Base-by-base conservation (phyloP, 2,113 vertebrate genomes). In the Suncus etruscus region DNA sequence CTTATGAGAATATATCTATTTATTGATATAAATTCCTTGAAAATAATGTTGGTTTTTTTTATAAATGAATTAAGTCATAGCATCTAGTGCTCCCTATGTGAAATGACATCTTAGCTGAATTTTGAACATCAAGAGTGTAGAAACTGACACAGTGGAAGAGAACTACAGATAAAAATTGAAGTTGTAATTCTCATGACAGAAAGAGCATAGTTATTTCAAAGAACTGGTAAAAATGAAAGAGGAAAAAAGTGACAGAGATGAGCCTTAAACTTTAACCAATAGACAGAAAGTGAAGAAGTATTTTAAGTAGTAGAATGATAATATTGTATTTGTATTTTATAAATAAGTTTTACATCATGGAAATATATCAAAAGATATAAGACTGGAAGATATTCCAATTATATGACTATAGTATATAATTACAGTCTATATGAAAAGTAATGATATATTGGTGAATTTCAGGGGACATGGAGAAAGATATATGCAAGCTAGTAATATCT, bases 11-110 rank as follows among this genome's bases (percentile, higher is more conserved):
- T n/a, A 61, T 16, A 63, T 3, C 32, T 32, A 22, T 27, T 54
- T 73, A 50, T 3, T 48, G 0, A 9, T 1, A 54, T 58, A 82
- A 68, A 18, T 78, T 63, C 27, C 18, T 58, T 58, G 32, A 27
- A 31, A 82, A 65, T 69, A 86, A 91, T 63, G 5, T 29, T 0
- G 74, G 2, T 3, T 0, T 47, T 75, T 16, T 86, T 86, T 47
- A 82, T 16, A 73, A 83, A 12, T 16, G 24, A 91, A 88, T 22
- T 72, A 80, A 90, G n/a, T 88, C 76, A 61, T 79, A 88, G 92
- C 83, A 83, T 29, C 10, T 24, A 84, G 24, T 32, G 31, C 22
- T 87, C 76, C 47, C n/a, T 75, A 74, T 16, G 65, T 50, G 65
- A 93, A 85, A 10, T 95, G 32, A 86, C 22, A 92, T 32, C 82